Percentiles rank a stretch among this genome's conserved stretches.
These are phyloP conservation scores for Gadopsis marmoratus DNA, from an alignment of 2,797 vertebrate genomes.

Conservation along the genomic window DNA sequence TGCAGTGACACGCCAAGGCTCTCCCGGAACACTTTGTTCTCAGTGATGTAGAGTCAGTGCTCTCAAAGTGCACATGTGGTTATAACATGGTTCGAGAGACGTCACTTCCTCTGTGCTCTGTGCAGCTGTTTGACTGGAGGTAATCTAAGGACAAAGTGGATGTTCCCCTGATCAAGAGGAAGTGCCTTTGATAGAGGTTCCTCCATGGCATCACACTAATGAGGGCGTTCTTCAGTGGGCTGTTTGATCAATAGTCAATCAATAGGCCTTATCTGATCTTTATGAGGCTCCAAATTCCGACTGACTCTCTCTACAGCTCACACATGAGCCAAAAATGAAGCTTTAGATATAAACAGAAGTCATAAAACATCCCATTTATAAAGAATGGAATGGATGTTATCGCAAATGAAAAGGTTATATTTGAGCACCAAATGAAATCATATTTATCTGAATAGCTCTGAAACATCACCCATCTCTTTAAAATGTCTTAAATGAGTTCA, in stretches of 20 bases:
- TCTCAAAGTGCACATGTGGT: background rate
- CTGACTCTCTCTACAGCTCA: background rate
- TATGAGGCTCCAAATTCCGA: slow-evolving; percentile 2
- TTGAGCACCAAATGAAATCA: background rate
- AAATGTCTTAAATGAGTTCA: slow-evolving; percentile 15
- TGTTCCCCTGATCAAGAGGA: slow-evolving; percentile 28
- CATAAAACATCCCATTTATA: background rate
- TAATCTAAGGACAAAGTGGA: slow-evolving; percentile 36
- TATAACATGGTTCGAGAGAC: background rate
- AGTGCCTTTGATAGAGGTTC: slow-evolving; percentile 10
- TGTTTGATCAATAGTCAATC: slow-evolving; percentile 36
- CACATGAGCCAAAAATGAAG: background rate
- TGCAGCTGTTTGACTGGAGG: background rate
- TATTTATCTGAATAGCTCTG: background rate
- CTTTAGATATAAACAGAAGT: background rate
- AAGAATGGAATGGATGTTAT: background rate
- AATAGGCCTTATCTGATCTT: slow-evolving; percentile 4
- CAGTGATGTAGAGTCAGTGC: background rate
- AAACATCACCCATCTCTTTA: slow-evolving; percentile 6
- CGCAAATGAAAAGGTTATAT: background rate
- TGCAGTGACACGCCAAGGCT: slow-evolving; percentile 19
- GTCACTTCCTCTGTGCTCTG: background rate
- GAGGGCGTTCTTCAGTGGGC: slow-evolving; percentile 13
- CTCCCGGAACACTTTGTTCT: slow-evolving; percentile 4
- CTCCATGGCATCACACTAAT: slow-evolving; percentile 1